Evolutionary conservation across 2,888 invertebrate species (phyloP).

Genomic region (Arrhopalites spinosus): DNA sequence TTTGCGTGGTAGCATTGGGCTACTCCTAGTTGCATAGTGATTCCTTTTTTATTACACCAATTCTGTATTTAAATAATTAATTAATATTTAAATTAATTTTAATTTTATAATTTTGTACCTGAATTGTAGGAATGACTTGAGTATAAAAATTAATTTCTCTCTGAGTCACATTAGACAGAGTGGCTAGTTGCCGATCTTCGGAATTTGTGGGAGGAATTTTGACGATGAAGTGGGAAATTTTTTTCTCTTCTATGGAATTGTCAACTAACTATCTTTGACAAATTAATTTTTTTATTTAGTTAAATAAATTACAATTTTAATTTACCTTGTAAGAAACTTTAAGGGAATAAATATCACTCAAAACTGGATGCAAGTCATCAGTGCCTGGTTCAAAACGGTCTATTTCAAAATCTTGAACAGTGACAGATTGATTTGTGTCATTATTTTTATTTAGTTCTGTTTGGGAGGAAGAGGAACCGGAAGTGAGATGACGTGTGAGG

Average conservation of each 20-base stretch:
- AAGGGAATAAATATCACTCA: constrained; percentile 26
- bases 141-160: constrained; percentile 57
- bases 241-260: constrained; percentile 30
- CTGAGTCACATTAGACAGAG: constrained; percentile 49
- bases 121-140: constrained; percentile 55
- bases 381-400: constrained; percentile 15
- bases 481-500: constrained; percentile 15
- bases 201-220: constrained; percentile 45
- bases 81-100: not conserved
- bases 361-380: constrained; percentile 21
- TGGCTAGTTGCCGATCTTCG: constrained; percentile 43
- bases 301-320: not conserved
- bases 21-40: constrained; percentile 34
- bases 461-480: no score
- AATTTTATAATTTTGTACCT: constrained; percentile 40
- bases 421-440: not conserved
- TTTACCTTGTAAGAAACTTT: constrained; percentile 25
- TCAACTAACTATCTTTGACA: not conserved
- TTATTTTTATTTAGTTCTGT: not conserved
- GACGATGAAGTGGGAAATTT: constrained; percentile 41
- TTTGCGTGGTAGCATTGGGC: constrained; percentile 56
- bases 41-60: constrained; percentile 24
- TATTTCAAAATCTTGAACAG: constrained; percentile 23
- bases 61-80: constrained; percentile 1
- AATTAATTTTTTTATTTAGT: not conserved